These are phyloP conservation scores for Hylaeus anthracinus DNA, from an alignment of 1,140 invertebrate species.

Conservation along the genomic window DNA sequence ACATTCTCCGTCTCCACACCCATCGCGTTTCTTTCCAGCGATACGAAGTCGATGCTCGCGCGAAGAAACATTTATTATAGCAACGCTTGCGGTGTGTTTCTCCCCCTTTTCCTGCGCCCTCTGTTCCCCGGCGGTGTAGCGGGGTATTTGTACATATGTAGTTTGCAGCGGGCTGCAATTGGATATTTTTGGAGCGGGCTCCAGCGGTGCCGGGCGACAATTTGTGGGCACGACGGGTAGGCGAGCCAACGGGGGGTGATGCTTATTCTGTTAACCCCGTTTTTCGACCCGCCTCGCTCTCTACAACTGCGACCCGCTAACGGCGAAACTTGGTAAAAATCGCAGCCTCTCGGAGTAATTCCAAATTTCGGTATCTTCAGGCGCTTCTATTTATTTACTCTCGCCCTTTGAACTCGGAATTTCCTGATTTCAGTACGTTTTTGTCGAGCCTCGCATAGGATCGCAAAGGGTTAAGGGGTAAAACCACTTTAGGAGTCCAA, in stretches of 20 bases:
- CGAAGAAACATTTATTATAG: slow-evolving; percentile 22
- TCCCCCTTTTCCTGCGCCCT: not conserved
- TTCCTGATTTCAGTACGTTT: too few relatives aligned
- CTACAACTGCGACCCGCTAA: not conserved
- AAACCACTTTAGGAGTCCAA: too few relatives aligned
- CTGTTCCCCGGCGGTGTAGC: not conserved
- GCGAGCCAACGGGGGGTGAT: slow-evolving; percentile 13
- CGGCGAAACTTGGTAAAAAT: too few relatives aligned
- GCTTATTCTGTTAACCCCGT: slow-evolving; percentile 25
- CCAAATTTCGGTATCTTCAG: too few relatives aligned
- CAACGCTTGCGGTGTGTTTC: not conserved
- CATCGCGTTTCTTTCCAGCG: not conserved
- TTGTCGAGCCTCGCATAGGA: too few relatives aligned
- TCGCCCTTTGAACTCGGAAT: too few relatives aligned
- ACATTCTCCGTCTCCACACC: not conserved
- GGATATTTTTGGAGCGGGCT: slow-evolving; percentile 55
- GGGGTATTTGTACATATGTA: slow-evolving; percentile 59
- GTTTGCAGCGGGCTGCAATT: slow-evolving; percentile 44
- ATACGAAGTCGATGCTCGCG: not conserved
- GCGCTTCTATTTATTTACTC: too few relatives aligned
- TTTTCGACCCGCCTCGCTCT: slow-evolving; percentile 11
- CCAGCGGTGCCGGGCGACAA: slow-evolving; percentile 19
- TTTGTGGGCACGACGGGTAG: slow-evolving; percentile 33
- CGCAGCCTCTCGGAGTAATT: not conserved
- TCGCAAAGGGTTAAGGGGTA: too few relatives aligned